phyloP scores from a whole-genome alignment of 1,140 invertebrate genomes.

The Drosophila leontia region DNA sequence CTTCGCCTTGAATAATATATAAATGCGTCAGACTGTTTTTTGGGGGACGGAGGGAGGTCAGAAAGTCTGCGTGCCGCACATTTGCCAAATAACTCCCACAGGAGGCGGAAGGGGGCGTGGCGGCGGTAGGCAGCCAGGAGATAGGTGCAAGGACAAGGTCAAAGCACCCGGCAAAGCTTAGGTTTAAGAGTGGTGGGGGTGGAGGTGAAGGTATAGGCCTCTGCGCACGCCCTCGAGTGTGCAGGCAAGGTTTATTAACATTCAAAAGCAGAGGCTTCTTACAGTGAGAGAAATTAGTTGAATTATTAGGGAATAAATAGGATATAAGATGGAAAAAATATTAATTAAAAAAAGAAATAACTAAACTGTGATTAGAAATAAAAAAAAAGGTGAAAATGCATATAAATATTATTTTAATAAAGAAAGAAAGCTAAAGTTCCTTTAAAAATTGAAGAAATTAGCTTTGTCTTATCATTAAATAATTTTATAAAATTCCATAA shows the following conservation, averaged over 20 bases:
- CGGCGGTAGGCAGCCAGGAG: slow-evolving; percentile 4
- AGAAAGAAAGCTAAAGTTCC: no score
- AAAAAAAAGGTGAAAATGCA: neutral
- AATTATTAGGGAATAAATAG: neutral
- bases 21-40: slow-evolving; percentile 65
- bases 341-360: slow-evolving; percentile 9
- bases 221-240: slow-evolving; percentile 36
- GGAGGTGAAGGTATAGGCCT: slow-evolving; percentile 37
- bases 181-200: neutral
- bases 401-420: neutral
- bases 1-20: slow-evolving; percentile 78
- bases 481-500: neutral
- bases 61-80: slow-evolving; percentile 77
- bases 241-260: slow-evolving; percentile 76
- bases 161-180: slow-evolving; percentile 74
- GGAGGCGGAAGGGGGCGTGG: slow-evolving; percentile 41
- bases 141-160: slow-evolving; percentile 74
- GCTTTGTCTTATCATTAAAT: neutral
- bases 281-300: slow-evolving; percentile 1
- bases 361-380: neutral
- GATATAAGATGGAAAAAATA: neutral
- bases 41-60: slow-evolving; percentile 26
- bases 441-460: no score
- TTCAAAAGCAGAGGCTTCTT: slow-evolving; percentile 42
- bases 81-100: slow-evolving; percentile 74